Evolutionary conservation across 2,113 vertebrate species (phyloP).

Genomic region (Boulengerochromis microlepis): DNA sequence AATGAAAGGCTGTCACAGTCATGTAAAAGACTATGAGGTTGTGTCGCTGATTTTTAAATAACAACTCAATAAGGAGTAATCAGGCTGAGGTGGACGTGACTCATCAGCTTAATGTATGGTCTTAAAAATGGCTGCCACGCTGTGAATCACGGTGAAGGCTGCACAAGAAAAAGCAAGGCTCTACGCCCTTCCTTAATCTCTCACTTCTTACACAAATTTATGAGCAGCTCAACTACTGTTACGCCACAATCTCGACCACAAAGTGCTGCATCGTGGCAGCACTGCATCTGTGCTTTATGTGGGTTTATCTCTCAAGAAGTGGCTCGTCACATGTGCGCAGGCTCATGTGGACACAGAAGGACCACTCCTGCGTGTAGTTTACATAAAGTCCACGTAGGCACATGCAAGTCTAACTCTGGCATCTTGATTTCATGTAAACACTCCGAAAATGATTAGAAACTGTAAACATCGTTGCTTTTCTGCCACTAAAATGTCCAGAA

Average conservation of each 20-base stretch:
- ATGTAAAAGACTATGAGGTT: conserved; percentile 13
- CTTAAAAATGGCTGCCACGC: conserved; percentile 55
- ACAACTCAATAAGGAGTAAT: conserved; percentile 41
- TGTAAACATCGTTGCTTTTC: conserved; percentile 9
- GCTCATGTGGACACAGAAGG: neutral
- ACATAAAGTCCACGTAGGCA: neutral
- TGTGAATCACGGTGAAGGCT: neutral
- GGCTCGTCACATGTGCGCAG: neutral
- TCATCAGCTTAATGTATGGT: conserved; percentile 57
- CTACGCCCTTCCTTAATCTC: conserved; percentile 7
- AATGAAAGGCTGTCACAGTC: conserved; percentile 22
- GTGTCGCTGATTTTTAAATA: conserved; percentile 50
- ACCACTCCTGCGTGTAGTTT: neutral
- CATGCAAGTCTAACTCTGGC: neutral
- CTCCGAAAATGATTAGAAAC: conserved; percentile 5
- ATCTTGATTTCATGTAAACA: conserved; percentile 6
- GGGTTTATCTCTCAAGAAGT: conserved; percentile 15
- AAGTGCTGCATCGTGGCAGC: conserved; percentile 6
- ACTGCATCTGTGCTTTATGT: neutral
- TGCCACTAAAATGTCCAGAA: neutral
- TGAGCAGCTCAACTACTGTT: conserved; percentile 41
- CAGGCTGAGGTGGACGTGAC: conserved; percentile 45
- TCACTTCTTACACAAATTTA: conserved; percentile 34
- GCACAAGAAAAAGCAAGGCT: conserved; percentile 3
- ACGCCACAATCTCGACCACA: conserved; percentile 26